phyloP scores from a whole-genome alignment of 92 coral and sea anemone genomes.

The Actinostola sp. region DNA sequence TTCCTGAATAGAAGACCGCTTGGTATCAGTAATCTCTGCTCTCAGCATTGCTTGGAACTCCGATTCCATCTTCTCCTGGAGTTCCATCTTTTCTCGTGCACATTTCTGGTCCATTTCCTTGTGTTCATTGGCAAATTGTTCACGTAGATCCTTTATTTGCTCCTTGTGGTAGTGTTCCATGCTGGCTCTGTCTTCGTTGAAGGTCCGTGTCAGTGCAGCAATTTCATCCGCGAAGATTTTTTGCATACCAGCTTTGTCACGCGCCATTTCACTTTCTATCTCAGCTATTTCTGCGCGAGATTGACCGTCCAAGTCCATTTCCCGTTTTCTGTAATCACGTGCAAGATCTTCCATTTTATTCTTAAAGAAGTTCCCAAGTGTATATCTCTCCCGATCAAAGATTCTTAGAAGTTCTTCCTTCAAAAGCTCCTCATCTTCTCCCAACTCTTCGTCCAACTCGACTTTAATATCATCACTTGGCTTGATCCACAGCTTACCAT shows the following conservation, averaged over 20 bases:
- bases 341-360: conserved; percentile 77
- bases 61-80: conserved; percentile 74
- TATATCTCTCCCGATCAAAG: conserved; percentile 84
- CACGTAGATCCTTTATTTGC: conserved; percentile 72
- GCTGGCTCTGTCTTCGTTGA: conserved; percentile 82
- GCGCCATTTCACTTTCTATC: conserved; percentile 71
- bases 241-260: conserved; percentile 90
- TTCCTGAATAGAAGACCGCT: conserved; percentile 54
- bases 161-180: conserved; percentile 84
- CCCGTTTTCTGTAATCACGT: conserved; percentile 51
- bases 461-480: conserved; percentile 22
- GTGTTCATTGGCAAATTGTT: conserved; percentile 63
- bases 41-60: conserved; percentile 77
- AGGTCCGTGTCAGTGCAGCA: conserved; percentile 84
- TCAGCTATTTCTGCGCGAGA: conserved; percentile 73
- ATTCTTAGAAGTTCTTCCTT: conserved; percentile 85
- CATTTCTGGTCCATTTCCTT: conserved; percentile 63
- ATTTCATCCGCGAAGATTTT: conserved; percentile 83
- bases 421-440: conserved; percentile 69
- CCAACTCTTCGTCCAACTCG: conserved; percentile 52
- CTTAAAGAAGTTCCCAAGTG: conserved; percentile 79
- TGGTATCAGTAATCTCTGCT: conserved; percentile 53
- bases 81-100: conserved; percentile 69
- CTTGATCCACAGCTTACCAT: conserved; percentile 27
- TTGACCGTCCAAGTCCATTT: conserved; percentile 79